Evolutionary conservation across 2,113 vertebrate species (phyloP), one percentile per base, ranked within the genome.

Genomic region (Numenius arquata): DNA sequence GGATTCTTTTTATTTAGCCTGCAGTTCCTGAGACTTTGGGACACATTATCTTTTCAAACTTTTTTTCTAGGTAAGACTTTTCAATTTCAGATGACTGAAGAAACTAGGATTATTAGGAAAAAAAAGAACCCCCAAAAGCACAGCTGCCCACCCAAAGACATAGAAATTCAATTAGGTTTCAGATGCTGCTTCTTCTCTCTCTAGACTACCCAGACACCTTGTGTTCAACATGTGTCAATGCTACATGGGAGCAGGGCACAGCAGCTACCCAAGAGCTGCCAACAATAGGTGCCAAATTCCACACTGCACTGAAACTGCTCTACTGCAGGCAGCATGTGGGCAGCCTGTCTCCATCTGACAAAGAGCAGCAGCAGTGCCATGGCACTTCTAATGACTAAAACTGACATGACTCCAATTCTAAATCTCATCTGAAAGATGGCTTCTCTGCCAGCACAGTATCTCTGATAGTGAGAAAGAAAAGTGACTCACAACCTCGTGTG

Each of bases 1-100:
- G 45, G n/a, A 76, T 62, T 91, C 23, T 88, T 17, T 70, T 73
- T 82, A 76, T 68, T 89, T 85, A 89, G 40, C 63, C 66, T 73
- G 58, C 32, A 91, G 58, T 67, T 85, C 27, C 56, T 66, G 70
- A 89, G 30, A 76, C 32, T 85, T 40, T 73, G 32, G 45, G 58
- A 76, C 23, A 36, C 10, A 8, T 36, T 78, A 88, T 45, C 36
- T 70, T 90, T 87, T 52, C 21, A 11, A 67, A 38, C 1, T 14
- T 73, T 90, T 89, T 91, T 66, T 43, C 29, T 19, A 11, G 40
- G 27, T 22, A 65, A 65, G 55, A 81, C 38, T 79, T 78, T n/a
- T 45, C 40, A 29, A 1, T 82, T 91, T 78, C 56, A 62, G 17
- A 63, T 41, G 34, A 65, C 15, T 29, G 43, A 80, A 55, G 34